Evolutionary conservation across 1,140 invertebrate species (phyloP), one percentile per base, ranked within the genome.

Genomic region (Zaprionus lachaisei): DNA sequence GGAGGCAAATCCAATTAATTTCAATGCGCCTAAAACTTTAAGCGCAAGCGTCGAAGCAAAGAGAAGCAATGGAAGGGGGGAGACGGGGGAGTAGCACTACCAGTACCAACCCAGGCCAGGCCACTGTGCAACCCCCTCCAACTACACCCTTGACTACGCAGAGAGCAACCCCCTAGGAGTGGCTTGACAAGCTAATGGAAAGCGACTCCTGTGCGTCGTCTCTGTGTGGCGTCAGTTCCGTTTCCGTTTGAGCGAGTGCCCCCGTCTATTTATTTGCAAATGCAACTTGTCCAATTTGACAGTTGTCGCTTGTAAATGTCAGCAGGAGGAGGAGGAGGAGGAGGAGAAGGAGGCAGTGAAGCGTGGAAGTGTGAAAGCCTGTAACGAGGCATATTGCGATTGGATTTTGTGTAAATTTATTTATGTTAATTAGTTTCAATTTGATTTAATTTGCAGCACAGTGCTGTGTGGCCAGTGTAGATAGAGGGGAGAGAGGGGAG

Each of bases 361-460:
- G 84, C 79, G 79, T 77, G 75, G 66, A 87, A 87, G 84, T 87
- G 84, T 87, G 85, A 87, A 87, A 83, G 78, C 80, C 85, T 81
- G 81, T 81, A 87, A 87, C 84, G 84, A 87, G 84, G 71, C 84
- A 89, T 87, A 87, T 89, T 89, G 81, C 84, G 76, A 90, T 90
- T 90, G 82, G 85, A 90, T 90, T 83, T 85, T 90, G 81, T 90
- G 81, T 85, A 90, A 90, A 90, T 90, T 91, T 90, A 90, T 90
- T 90, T 90, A 90, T 90, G 85, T 78, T 90, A 90, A 90, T 90
- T 90, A 90, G 85, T 91, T 90, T 81, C 77, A 90, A 90, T 90
- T 91, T 90, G 85, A 90, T 90, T 90, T 90, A 85, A 90, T 90
- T 90, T 90, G 79, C 73, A 9, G 24, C 14, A 4, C 37, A 5